Evolutionary conservation across 2,797 vertebrate genomes (phyloP).

Genomic region (Echiichthys vipera): DNA sequence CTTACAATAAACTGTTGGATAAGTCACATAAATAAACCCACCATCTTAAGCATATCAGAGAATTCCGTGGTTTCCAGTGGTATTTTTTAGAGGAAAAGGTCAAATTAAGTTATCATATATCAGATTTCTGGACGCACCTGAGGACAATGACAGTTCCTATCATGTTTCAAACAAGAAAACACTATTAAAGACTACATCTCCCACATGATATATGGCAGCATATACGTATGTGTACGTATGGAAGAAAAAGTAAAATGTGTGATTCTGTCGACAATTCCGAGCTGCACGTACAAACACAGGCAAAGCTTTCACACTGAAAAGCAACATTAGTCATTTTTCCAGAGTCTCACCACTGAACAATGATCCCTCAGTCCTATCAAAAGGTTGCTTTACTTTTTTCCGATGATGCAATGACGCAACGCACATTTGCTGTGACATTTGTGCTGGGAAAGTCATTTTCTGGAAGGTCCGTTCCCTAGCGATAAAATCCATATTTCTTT

Average conservation of each 20-base stretch:
- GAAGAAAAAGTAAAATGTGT: not conserved
- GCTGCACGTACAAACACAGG: slow-evolving; percentile 32
- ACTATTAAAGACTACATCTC: not conserved
- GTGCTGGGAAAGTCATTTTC: slow-evolving; percentile 69
- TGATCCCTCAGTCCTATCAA: slow-evolving; percentile 69
- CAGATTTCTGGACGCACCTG: not conserved
- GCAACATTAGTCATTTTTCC: slow-evolving; percentile 59
- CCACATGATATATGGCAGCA: not conserved
- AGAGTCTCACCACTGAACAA: slow-evolving; percentile 60
- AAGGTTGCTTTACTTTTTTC: slow-evolving; percentile 63
- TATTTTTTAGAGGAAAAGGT: not conserved
- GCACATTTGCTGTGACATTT: slow-evolving; percentile 64
- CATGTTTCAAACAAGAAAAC: not conserved
- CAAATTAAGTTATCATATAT: not conserved
- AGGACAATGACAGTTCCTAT: not conserved
- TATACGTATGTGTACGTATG: not conserved
- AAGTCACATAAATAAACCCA: not conserved
- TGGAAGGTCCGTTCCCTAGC: slow-evolving; percentile 41
- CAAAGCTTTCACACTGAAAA: slow-evolving; percentile 43
- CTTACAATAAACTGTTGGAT: not conserved
- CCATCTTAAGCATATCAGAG: not conserved
- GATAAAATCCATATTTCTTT: slow-evolving; percentile 73
- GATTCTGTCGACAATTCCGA: slow-evolving; percentile 8
- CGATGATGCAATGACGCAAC: slow-evolving; percentile 73
- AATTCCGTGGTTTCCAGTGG: not conserved